Evolutionary conservation across 2,113 vertebrate genomes (phyloP), one percentile per base, ranked within the genome.

Genomic region (Hipposideros armiger): DNA sequence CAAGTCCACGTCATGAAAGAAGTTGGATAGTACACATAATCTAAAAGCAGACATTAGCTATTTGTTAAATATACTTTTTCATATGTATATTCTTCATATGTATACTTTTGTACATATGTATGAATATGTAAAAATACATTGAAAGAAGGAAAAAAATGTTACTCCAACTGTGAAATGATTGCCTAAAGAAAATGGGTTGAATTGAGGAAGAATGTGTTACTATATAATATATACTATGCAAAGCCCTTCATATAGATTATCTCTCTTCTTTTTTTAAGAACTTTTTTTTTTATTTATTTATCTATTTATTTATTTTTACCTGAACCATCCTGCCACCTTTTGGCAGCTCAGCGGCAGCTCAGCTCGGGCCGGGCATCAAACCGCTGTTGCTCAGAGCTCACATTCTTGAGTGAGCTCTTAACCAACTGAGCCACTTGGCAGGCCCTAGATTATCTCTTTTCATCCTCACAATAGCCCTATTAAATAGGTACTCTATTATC

Each of bases 1-100:
- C 3, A 96, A 97, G 95, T 95, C 83, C 80, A 87, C 60, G 91
- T 26, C 47, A 80, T 64, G 45, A 93, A 95, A 69, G 2, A 97
- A 95, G 83, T 45, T 69, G 64, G 95, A 95, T 50, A 97, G 96
- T 80, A 5, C 2, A 90, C 42, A 76, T 36, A 94, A 77, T 54
- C 13, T 69, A 67, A 96, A 90, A 73, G 83, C 24, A 97, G 67
- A 87, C 15, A 91, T 36, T 56, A 74, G 32, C 15, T 88, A n/a
- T 50, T 58, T 74, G 78, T 94, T 8, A 11, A 54, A 87, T 60
- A 3, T 2, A 30, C 70, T 93, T 97, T 69, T 92, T 36, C 36
- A 36, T 36, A 36, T 36, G 36, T 36, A 36, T 36, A 36, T 36
- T 36, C 36, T 36, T 36, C 36, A 36, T 36, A 36, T 36, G 36